Percentiles rank a stretch among this genome's conserved stretches.
Evolutionary conservation across 2,113 vertebrate genomes (phyloP).

Genomic region (Serinus canaria): DNA sequence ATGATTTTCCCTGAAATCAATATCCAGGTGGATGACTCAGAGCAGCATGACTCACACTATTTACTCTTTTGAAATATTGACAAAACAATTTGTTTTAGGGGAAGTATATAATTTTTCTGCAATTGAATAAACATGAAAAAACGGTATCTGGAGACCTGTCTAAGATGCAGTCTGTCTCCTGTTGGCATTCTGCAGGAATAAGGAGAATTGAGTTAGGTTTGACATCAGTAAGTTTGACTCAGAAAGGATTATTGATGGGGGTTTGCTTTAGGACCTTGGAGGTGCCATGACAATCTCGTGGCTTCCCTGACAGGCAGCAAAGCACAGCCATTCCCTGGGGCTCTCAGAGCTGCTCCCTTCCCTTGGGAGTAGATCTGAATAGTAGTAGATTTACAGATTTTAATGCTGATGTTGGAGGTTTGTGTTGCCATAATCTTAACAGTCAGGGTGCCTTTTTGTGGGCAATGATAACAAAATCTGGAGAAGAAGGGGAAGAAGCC

Average conservation of each 20-base stretch:
- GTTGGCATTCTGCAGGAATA: not conserved
- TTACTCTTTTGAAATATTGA: conserved; percentile 22
- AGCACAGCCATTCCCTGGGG: fast-evolving
- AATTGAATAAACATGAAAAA: not conserved
- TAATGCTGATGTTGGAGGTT: not conserved
- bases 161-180: not conserved
- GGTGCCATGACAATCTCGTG: not conserved
- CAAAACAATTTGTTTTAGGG: not conserved
- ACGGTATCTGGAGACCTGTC: not conserved
- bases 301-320: not conserved
- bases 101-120: not conserved
- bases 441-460: not conserved
- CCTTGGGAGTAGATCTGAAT: not conserved
- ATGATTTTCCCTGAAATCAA: not conserved
- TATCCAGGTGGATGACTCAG: not conserved
- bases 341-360: not conserved
- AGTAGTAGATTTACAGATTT: not conserved
- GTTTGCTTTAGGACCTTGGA: not conserved
- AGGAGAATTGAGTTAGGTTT: not conserved
- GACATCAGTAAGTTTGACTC: not conserved
- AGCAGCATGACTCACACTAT: not conserved
- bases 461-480: not conserved
- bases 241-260: not conserved
- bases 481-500: not conserved
- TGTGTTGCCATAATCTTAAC: not conserved